A percentile compares a stretch with the other conserved stretches of the same genome.
These are phyloP conservation scores for Oreocharis arfaki DNA, from an alignment of 2,113 vertebrate species.

Conservation along the genomic window DNA sequence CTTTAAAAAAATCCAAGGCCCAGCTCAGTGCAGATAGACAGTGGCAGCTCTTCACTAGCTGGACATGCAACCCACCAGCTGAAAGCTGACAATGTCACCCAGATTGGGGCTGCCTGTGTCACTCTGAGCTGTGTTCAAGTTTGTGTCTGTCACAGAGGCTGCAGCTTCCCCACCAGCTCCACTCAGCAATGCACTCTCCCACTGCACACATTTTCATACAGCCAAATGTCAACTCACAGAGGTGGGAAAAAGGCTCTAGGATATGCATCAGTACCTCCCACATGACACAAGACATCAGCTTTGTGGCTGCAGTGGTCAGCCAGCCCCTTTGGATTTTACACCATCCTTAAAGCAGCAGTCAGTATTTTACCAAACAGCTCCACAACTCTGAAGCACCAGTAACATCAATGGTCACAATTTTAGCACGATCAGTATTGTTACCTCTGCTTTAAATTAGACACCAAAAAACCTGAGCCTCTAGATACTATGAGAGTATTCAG, in stretches of 20 bases:
- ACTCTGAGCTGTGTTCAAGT: background rate
- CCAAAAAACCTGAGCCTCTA: background rate
- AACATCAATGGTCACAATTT: background rate
- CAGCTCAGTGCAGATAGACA: background rate
- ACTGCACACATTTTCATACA: background rate
- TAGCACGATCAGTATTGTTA: background rate
- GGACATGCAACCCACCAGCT: background rate
- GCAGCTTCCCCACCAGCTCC: background rate
- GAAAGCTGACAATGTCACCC: background rate
- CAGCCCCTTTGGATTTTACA: background rate
- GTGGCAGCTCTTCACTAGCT: background rate
- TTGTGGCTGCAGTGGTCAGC: background rate
- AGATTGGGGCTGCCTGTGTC: background rate
- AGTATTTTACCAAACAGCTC: background rate
- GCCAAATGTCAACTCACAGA: background rate
- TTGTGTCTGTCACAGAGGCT: background rate
- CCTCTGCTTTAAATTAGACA: background rate
- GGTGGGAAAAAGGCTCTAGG: background rate
- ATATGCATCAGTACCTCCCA: background rate
- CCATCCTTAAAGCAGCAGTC: background rate
- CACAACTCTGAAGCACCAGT: background rate
- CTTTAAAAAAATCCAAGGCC: background rate
- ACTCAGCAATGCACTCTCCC: background rate
- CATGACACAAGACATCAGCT: fast-evolving
- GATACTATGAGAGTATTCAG: background rate